Conservation (phyloP, 1,140 invertebrate genomes). For the Apis cerana region DNA sequence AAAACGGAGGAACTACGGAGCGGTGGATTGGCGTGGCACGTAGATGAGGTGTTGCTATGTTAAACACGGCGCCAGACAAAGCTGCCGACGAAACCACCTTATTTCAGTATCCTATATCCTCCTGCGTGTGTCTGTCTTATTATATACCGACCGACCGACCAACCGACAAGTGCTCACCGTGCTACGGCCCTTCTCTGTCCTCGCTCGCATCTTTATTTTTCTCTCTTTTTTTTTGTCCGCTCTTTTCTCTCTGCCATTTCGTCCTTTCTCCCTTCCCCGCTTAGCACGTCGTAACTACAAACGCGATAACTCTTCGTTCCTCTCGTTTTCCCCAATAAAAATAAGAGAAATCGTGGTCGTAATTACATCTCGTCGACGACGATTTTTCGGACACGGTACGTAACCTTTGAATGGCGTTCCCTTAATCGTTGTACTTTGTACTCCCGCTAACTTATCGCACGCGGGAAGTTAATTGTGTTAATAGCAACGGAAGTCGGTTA, state of each 20-base stretch:
- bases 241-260: conserved; percentile 46
- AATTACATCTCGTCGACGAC: too few relatives aligned
- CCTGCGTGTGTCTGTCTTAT: conserved; percentile 77
- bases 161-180: conserved; percentile 69
- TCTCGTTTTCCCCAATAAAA: conserved; percentile 49
- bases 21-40: conserved; percentile 71
- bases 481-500: conserved; percentile 68
- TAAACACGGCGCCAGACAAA: conserved; percentile 80
- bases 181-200: conserved; percentile 55
- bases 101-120: conserved; percentile 77
- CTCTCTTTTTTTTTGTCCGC: conserved; percentile 38
- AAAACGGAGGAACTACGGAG: conserved; percentile 71
- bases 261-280: conserved; percentile 31
- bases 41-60: conserved; percentile 79
- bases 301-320: conserved; percentile 22
- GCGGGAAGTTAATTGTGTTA: conserved; percentile 68
- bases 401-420: conserved; percentile 22
- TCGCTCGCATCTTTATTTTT: conserved; percentile 34
- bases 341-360: too few relatives aligned
- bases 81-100: conserved; percentile 80
- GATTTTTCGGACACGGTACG: background rate
- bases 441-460: conserved; percentile 61
- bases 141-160: conserved; percentile 75
- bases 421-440: conserved; percentile 58
- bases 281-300: too few relatives aligned